phyloP scores from a whole-genome alignment of 1,140 invertebrate species.

The Cydia pomonella region DNA sequence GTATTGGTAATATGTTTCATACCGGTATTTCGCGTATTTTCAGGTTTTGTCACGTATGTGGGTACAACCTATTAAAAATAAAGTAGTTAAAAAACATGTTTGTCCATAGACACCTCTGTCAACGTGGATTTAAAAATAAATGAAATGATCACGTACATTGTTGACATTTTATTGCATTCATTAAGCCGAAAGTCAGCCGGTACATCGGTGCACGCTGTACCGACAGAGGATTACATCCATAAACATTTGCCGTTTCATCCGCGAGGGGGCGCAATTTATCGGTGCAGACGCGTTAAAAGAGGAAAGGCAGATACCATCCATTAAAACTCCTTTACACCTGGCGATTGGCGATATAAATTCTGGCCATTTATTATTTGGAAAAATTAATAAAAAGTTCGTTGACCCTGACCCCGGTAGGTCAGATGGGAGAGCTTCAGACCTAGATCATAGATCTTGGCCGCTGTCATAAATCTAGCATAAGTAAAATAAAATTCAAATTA shows the following conservation, averaged over 20 bases:
- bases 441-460: no score
- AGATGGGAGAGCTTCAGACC: no score
- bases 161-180: constrained; percentile 14
- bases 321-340: background rate
- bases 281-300: constrained; percentile 31
- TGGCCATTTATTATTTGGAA: background rate
- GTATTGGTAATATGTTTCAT: no score
- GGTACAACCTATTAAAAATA: no score
- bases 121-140: background rate
- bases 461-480: no score
- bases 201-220: constrained; percentile 10
- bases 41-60: no score
- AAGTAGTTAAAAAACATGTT: no score
- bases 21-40: no score
- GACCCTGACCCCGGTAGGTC: no score
- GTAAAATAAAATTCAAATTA: no score
- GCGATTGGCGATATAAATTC: background rate
- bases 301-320: constrained; percentile 13
- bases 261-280: constrained; percentile 24
- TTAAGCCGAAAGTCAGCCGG: constrained; percentile 6
- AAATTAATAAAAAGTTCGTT: no score
- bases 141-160: background rate
- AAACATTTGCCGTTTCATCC: constrained; percentile 33
- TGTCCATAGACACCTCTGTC: no score
- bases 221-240: constrained; percentile 31